A percentile compares a stretch with the other conserved stretches of the same genome.
These are phyloP conservation scores for Neomorphus geoffroyi DNA, from an alignment of 2,797 vertebrate species.

Conservation along the genomic window DNA sequence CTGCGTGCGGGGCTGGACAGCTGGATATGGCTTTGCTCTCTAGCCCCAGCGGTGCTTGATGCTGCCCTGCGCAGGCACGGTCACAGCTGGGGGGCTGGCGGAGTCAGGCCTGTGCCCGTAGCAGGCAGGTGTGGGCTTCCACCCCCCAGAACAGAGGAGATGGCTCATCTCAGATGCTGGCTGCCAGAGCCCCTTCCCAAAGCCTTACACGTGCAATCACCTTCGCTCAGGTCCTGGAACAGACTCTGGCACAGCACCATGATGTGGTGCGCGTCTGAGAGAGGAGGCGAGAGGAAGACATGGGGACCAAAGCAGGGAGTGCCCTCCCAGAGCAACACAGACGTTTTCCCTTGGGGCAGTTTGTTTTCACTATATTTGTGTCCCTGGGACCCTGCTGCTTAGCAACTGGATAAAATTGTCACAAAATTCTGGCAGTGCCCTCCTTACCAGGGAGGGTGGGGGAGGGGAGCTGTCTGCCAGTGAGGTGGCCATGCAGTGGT, in stretches of 20 bases:
- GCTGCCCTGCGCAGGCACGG: not conserved
- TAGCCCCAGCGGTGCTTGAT: not conserved
- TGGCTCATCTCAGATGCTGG: not conserved
- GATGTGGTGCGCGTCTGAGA: fast-evolving
- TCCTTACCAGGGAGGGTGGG: not conserved
- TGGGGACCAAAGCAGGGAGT: fast-evolving
- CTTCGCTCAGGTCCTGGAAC: not conserved
- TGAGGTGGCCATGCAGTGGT: fast-evolving
- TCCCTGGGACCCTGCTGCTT: slow-evolving; percentile 13
- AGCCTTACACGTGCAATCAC: not conserved
- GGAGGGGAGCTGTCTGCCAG: not conserved
- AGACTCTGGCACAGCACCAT: not conserved
- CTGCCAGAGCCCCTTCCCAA: not conserved
- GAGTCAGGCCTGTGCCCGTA: not conserved
- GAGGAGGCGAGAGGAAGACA: not conserved
- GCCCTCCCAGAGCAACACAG: not conserved
- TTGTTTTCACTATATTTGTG: slow-evolving; percentile 29
- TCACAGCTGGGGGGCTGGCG: not conserved
- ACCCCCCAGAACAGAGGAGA: fast-evolving
- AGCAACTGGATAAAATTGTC: slow-evolving; percentile 56
- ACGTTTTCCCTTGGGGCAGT: not conserved
- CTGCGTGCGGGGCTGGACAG: not conserved
- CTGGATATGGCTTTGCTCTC: fast-evolving
- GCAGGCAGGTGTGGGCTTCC: not conserved
- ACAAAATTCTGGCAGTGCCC: slow-evolving; percentile 1